These are phyloP conservation scores for Eunapius fragilis DNA, from an alignment of 37 sponge, comb jelly and placozoan genomes.

Conservation along the genomic window DNA sequence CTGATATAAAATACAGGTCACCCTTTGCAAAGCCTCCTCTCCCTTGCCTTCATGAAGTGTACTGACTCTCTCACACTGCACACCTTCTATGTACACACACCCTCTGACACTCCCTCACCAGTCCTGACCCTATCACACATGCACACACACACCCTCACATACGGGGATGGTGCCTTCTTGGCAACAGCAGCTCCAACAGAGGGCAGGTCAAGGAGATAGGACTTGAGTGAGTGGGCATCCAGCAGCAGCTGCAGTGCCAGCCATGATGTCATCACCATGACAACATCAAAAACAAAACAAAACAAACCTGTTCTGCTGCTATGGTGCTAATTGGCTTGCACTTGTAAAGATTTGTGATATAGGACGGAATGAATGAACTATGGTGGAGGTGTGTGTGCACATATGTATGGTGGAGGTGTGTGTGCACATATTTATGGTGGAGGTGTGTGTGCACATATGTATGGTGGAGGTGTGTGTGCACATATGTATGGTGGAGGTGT, in stretches of 20 bases:
- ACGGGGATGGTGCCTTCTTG: constrained; percentile 90
- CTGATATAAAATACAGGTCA: no score
- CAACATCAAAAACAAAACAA: not conserved
- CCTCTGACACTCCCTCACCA: not conserved
- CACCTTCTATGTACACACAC: no score
- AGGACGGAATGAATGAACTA: constrained; percentile 82
- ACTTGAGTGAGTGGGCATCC: constrained; percentile 96
- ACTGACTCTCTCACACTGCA: no score
- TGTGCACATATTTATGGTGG: not conserved
- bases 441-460: not conserved
- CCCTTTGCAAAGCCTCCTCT: not conserved
- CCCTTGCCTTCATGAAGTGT: not conserved
- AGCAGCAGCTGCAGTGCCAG: constrained; percentile 70
- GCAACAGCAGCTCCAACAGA: constrained; percentile 77
- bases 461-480: no score
- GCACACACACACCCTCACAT: constrained; percentile 19
- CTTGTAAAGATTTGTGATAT: constrained; percentile 91
- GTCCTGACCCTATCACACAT: not conserved
- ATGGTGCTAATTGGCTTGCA: constrained; percentile 96
- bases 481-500: no score
- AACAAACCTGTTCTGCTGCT: constrained; percentile 96
- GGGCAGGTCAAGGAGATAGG: constrained; percentile 84
- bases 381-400: not conserved
- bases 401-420: not conserved
- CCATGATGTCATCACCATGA: not conserved